Percentiles rank a stretch among this genome's conserved stretches.
phyloP scores from a whole-genome alignment of 2,113 vertebrate genomes.

The Tachuris rubrigastra region DNA sequence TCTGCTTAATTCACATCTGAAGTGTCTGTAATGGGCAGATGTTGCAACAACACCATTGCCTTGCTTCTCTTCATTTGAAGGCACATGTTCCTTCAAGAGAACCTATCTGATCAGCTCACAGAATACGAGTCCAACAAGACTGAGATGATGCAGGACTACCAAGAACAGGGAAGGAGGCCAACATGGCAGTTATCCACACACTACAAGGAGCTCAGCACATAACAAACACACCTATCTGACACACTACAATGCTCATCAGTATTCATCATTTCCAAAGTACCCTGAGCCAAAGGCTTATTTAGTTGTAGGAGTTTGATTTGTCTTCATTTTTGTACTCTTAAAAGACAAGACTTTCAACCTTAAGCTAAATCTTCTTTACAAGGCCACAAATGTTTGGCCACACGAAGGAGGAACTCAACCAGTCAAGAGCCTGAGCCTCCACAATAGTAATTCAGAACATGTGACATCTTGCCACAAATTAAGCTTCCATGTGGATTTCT shows the following conservation, averaged over 20 bases:
- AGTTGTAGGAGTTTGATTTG: neutral
- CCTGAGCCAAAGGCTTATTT: neutral
- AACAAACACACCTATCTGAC: neutral
- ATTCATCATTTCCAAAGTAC: neutral
- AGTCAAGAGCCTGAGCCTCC: neutral
- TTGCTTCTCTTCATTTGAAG: neutral
- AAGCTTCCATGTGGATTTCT: neutral
- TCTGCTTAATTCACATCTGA: neutral
- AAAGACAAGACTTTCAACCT: neutral
- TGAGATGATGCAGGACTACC: neutral
- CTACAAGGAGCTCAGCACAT: neutral
- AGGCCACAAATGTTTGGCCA: neutral
- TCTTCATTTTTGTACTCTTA: neutral
- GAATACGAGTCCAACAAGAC: neutral
- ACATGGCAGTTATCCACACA: neutral
- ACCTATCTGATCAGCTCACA: neutral
- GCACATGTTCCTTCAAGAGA: neutral
- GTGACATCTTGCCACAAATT: neutral
- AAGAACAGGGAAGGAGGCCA: neutral
- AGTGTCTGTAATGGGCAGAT: neutral
- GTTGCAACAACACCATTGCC: neutral
- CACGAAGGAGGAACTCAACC: neutral
- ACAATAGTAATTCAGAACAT: neutral
- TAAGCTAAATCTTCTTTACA: neutral
- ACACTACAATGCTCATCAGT: accelerated